Conservation (phyloP, 2,113 vertebrate species). For the Charina bottae region DNA sequence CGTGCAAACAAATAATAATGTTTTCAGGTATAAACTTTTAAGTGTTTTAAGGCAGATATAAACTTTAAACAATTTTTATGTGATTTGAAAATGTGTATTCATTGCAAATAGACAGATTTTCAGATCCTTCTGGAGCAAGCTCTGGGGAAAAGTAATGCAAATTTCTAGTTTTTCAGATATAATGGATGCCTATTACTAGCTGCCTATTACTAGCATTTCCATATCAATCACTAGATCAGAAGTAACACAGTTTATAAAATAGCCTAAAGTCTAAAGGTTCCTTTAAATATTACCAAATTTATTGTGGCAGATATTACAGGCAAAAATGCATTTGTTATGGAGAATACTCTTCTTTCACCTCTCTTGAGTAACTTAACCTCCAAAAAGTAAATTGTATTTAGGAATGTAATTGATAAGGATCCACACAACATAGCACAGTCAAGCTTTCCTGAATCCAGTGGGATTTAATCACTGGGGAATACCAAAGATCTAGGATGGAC, state of each 20-base stretch:
- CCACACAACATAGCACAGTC: background rate
- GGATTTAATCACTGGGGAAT: background rate
- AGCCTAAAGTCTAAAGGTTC: too few species aligned
- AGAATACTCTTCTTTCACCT: background rate
- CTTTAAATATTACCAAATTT: background rate
- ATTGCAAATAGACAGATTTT: background rate
- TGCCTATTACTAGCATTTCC: background rate
- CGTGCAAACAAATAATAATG: background rate
- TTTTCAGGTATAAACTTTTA: background rate
- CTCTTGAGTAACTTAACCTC: background rate
- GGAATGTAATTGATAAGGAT: background rate
- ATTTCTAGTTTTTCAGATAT: background rate
- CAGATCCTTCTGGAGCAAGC: background rate
- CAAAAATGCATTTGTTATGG: background rate
- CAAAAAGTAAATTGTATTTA: background rate
- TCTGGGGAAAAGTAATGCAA: background rate
- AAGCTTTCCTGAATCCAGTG: background rate
- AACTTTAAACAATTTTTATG: background rate
- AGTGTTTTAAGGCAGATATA: background rate
- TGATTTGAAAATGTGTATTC: background rate
- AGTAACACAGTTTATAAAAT: background rate
- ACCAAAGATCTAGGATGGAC: background rate
- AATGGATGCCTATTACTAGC: background rate
- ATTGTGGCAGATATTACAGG: background rate
- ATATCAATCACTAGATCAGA: background rate